A percentile compares a stretch with the other conserved stretches of the same genome.
Evolutionary conservation across 2,888 invertebrate species (phyloP).

Genomic region (Ornithoptera alexandrae): DNA sequence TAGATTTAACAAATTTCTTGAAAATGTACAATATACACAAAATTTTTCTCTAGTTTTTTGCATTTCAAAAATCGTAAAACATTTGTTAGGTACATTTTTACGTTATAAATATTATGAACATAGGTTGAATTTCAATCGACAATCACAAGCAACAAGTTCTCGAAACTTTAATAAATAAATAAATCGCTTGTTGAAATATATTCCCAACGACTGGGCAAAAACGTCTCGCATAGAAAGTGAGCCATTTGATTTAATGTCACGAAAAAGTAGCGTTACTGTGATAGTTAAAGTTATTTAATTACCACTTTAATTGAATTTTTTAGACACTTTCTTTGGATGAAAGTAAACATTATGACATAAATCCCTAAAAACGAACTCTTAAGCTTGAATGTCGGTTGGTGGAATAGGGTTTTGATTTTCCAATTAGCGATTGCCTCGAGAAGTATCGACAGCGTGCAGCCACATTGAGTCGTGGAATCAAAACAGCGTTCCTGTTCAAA

Average conservation of each 20-base stretch:
- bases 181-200: too few relatives aligned
- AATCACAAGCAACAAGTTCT: too few relatives aligned
- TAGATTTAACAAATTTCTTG: too few relatives aligned
- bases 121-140: too few relatives aligned
- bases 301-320: neutral
- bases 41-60: too few relatives aligned
- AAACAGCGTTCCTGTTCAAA: constrained; percentile 2
- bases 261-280: neutral
- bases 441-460: constrained; percentile 25
- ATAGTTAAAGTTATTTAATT: neutral
- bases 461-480: constrained; percentile 4
- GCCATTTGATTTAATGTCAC: neutral
- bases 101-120: too few relatives aligned
- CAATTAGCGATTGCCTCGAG: constrained; percentile 38
- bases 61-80: too few relatives aligned
- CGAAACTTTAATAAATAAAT: too few relatives aligned
- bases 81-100: too few relatives aligned
- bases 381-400: constrained; percentile 22
- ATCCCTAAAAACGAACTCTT: constrained; percentile 14
- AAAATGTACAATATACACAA: too few relatives aligned
- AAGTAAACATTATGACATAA: constrained; percentile 8
- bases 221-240: too few relatives aligned
- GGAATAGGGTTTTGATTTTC: constrained; percentile 43
- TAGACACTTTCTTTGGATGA: neutral
- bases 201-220: too few relatives aligned